A percentile compares a stretch with the other conserved stretches of the same genome.
phyloP scores from a whole-genome alignment of 1,140 invertebrate species.

The Tyrophagus putrescentiae region DNA sequence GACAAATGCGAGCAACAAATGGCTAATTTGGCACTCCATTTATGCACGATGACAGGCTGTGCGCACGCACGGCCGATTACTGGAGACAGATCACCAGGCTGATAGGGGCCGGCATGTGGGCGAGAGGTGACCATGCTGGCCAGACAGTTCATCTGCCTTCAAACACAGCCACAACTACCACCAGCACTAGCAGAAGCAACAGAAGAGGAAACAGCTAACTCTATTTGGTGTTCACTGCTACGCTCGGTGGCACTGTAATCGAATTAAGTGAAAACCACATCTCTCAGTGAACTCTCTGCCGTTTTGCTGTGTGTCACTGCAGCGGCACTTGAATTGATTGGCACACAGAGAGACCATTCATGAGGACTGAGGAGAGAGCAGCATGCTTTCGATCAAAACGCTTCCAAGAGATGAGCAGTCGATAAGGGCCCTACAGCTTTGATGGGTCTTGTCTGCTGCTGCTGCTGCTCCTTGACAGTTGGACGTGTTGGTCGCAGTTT shows the following conservation, averaged over 20 bases:
- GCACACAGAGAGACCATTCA: background rate
- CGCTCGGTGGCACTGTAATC: slow-evolving; percentile 5
- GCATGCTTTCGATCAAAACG: background rate
- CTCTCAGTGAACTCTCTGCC: too few relatives aligned
- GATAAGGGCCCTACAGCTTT: background rate
- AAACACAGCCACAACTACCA: too few relatives aligned
- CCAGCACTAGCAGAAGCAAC: too few relatives aligned
- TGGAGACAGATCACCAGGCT: background rate
- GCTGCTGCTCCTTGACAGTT: background rate
- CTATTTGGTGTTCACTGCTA: background rate
- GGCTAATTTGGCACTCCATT: slow-evolving; percentile 12
- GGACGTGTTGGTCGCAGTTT: too few relatives aligned
- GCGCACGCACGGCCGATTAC: background rate
- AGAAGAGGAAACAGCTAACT: too few relatives aligned
- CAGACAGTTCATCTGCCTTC: background rate
- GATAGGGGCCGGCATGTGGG: background rate
- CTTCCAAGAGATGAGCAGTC: background rate
- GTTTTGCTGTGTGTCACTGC: too few relatives aligned
- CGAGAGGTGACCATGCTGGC: background rate
- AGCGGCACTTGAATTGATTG: slow-evolving; percentile 7
- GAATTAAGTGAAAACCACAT: background rate
- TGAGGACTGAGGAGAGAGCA: too few relatives aligned
- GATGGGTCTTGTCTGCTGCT: background rate
- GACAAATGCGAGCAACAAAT: background rate
- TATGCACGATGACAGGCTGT: background rate